Evolutionary conservation across 2,113 vertebrate genomes (phyloP).

Genomic region (Mandrillus leucophaeus): DNA sequence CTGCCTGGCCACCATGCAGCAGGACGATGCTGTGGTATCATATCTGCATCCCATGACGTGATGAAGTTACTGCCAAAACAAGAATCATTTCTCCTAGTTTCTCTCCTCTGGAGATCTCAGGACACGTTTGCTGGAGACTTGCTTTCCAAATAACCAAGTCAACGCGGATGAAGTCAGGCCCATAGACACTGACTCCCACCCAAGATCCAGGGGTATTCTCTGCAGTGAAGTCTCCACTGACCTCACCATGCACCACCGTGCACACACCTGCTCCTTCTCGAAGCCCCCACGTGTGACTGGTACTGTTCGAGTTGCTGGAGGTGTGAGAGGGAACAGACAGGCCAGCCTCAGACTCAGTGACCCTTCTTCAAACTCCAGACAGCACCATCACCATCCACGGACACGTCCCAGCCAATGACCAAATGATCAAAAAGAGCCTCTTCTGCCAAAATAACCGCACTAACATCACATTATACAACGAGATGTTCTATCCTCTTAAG

Average conservation of each 20-base stretch:
- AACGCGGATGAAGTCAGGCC: accelerated
- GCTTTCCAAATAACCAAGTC: neutral
- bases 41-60: accelerated
- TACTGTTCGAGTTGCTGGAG: neutral
- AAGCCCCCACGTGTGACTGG: accelerated
- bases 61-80: accelerated
- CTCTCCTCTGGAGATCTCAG: neutral
- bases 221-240: accelerated
- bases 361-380: neutral
- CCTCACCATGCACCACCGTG: accelerated
- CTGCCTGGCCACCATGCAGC: accelerated
- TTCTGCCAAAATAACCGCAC: accelerated
- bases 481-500: accelerated
- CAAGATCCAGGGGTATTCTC: too few species aligned
- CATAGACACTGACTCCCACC: accelerated
- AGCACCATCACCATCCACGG: accelerated
- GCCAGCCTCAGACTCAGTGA: too few species aligned
- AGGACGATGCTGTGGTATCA: accelerated
- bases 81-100: neutral
- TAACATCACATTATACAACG: accelerated
- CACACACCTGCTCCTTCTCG: accelerated
- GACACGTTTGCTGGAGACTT: neutral
- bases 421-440: neutral
- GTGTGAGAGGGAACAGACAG: neutral
- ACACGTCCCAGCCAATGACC: accelerated